phyloP scores from a whole-genome alignment of 2,113 vertebrate genomes.

The Etia nguti region DNA sequence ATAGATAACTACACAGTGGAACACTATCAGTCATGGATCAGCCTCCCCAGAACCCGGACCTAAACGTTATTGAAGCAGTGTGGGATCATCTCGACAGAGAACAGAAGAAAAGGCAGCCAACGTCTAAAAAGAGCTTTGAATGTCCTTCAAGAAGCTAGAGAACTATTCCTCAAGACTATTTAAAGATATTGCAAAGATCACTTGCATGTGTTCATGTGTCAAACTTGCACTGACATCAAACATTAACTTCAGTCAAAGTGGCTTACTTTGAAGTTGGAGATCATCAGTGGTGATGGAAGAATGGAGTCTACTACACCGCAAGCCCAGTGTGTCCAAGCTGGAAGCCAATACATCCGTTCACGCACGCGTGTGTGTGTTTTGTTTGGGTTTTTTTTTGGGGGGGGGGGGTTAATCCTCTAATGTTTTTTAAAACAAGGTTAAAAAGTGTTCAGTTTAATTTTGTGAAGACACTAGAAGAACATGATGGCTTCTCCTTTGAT shows the following conservation, averaged over 20 bases:
- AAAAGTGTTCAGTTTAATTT: not conserved
- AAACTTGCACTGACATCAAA: not conserved
- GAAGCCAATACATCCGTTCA: not conserved
- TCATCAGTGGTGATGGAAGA: not conserved
- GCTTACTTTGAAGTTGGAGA: not conserved
- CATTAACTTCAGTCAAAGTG: not conserved
- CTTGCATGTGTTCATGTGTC: not conserved
- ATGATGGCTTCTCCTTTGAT: not conserved
- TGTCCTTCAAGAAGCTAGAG: not conserved
- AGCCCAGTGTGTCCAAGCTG: not conserved
- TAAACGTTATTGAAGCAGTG: not conserved
- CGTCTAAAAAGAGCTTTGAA: not conserved
- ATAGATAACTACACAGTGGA: not conserved
- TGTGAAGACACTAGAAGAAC: not conserved
- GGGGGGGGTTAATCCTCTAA: not conserved
- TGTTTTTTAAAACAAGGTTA: fast-evolving
- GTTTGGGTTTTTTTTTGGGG: not conserved
- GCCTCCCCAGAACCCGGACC: fast-evolving
- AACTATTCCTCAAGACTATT: not conserved
- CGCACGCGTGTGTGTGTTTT: too few relatives aligned
- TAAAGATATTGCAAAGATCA: not conserved
- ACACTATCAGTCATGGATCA: not conserved
- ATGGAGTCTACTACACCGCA: fast-evolving
- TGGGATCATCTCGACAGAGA: not conserved
- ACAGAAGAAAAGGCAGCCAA: not conserved